These are phyloP conservation scores for Ormyrus rosae DNA, from an alignment of 2,888 invertebrate genomes.

Conservation along the genomic window DNA sequence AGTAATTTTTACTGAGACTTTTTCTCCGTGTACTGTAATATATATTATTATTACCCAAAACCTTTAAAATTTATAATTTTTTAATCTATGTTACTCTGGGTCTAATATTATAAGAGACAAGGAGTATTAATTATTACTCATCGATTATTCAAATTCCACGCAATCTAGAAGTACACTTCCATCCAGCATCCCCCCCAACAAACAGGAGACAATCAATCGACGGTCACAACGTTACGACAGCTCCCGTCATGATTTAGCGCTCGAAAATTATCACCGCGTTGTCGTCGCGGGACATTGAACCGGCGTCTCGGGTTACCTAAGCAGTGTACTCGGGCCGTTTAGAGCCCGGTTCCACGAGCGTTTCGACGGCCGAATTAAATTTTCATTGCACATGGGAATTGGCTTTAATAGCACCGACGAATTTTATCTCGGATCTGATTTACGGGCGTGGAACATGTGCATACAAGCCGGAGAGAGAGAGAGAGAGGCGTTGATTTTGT, in stretches of 20 bases:
- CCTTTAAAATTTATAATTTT: no score
- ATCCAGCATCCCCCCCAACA: slow-evolving; percentile 26
- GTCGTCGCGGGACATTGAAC: background rate
- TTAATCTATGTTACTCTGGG: no score
- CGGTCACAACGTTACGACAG: no score
- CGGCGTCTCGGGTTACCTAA: slow-evolving; percentile 6
- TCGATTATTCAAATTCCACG: no score
- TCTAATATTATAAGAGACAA: no score
- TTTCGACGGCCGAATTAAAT: slow-evolving; percentile 38
- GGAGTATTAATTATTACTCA: no score
- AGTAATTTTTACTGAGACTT: no score
- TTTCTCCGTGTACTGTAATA: no score
- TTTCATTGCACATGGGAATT: slow-evolving; percentile 49
- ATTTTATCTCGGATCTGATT: slow-evolving; percentile 55
- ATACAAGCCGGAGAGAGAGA: no score
- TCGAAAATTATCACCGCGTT: slow-evolving; percentile 20
- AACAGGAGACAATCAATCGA: background rate
- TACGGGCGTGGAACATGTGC: slow-evolving; percentile 14
- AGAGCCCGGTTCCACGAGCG: background rate
- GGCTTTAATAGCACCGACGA: slow-evolving; percentile 37
- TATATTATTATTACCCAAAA: no score
- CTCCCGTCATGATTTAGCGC: slow-evolving; percentile 20
- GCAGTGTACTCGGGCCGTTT: background rate
- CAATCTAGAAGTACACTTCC: background rate
- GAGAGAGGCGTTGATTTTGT: no score